These are phyloP conservation scores for Creontiades dilutus DNA, from an alignment of 2,888 invertebrate species.

Conservation along the genomic window DNA sequence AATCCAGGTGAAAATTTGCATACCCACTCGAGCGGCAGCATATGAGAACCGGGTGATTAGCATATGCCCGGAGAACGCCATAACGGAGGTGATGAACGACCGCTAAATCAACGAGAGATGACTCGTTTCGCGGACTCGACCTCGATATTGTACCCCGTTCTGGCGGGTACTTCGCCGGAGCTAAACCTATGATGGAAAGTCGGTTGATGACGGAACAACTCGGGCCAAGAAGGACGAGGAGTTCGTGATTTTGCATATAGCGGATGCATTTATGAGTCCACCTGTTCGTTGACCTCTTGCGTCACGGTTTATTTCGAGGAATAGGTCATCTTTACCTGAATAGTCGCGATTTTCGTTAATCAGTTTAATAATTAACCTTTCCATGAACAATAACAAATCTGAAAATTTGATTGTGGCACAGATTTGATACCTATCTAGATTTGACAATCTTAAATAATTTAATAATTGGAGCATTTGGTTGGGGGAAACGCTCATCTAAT, in stretches of 20 bases:
- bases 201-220: conserved; percentile 36
- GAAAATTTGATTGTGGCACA: no score
- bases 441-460: no score
- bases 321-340: neutral
- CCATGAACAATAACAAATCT: no score
- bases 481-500: no score
- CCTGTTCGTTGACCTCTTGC: conserved; percentile 18
- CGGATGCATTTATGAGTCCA: conserved; percentile 39
- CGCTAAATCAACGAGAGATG: conserved; percentile 1
- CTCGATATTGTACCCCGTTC: conserved; percentile 29
- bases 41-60: neutral
- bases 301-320: neutral
- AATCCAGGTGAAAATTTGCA: no score
- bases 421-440: no score
- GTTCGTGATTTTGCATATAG: conserved; percentile 33
- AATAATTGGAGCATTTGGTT: no score
- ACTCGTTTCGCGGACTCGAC: neutral
- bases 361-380: no score
- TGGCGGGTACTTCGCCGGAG: neutral
- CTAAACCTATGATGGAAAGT: conserved; percentile 36
- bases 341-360: no score
- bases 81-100: conserved; percentile 32
- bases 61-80: neutral
- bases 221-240: conserved; percentile 1
- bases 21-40: no score